Percentiles rank a stretch among this genome's conserved stretches.
These are phyloP conservation scores for Tachyglossus aculeatus DNA, from an alignment of 2,797 vertebrate genomes.

Conservation along the genomic window DNA sequence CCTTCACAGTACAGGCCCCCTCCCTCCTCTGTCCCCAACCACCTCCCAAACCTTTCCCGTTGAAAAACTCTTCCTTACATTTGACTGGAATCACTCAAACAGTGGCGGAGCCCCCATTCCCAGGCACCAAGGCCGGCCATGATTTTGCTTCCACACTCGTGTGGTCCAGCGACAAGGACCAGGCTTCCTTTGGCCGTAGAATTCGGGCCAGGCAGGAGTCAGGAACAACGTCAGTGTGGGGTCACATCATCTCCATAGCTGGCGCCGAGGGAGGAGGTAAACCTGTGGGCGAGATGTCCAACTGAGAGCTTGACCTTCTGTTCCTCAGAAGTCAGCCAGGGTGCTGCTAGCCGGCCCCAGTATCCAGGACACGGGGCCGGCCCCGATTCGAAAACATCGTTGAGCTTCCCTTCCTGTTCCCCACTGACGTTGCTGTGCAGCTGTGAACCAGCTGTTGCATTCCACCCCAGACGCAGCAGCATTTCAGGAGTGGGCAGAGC, in stretches of 20 bases:
- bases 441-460: slow-evolving; percentile 14
- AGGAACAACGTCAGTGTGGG: too few species aligned
- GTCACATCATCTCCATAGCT: too few species aligned
- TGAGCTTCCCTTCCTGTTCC: slow-evolving; percentile 18
- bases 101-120: too few species aligned
- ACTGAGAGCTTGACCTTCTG: background rate
- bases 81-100: too few species aligned
- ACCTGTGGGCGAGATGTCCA: background rate
- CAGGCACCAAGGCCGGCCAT: slow-evolving; percentile 22
- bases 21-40: slow-evolving; percentile 22
- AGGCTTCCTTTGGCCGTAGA: too few species aligned
- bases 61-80: too few species aligned
- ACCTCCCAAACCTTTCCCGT: slow-evolving; percentile 18
- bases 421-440: background rate
- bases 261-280: too few species aligned
- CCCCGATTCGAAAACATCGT: slow-evolving; percentile 24
- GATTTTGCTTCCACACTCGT: too few species aligned
- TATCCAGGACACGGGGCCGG: background rate
- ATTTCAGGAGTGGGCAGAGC: slow-evolving; percentile 7
- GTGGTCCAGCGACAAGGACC: too few species aligned
- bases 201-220: too few species aligned
- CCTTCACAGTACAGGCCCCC: too few species aligned
- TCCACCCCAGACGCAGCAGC: slow-evolving; percentile 12
- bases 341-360: background rate
- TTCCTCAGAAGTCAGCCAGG: background rate